Base-by-base conservation (phyloP, 2,888 invertebrate genomes). In the Netelia inedita region DNA sequence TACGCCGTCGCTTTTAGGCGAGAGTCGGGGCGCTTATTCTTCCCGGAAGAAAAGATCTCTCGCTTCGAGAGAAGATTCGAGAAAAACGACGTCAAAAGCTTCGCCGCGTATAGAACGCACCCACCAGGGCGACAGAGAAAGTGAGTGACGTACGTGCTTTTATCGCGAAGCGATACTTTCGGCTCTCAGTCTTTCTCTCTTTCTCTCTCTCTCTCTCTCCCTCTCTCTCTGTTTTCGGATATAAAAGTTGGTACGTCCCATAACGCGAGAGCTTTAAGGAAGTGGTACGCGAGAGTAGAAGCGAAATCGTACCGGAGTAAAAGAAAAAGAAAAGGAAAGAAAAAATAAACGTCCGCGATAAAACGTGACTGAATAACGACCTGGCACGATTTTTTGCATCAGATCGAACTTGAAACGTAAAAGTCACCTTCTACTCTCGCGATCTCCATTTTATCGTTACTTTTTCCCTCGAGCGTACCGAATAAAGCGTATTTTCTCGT, bases 121-220 rank as follows among this genome's bases (percentile, higher is more conserved):
- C 14, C 10, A 28, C 11, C 14, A 46, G 10, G 14, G 14, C 57
- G 19, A 57, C 57, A 6, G 46, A 46, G 46, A 14, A 14, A 46
- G 46, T 2, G 59, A 73, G 57, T 59, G 43, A 82, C 78, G 68
- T 71, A 68, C 71, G 73, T 55, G 53, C 61, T 76, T 79, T 75
- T 75, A 71, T 61, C 21, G 66, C 65, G 19, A 55, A 61, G 14
- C 73, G 71, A 83, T 76, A 65, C 41, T 43, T 46, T 53, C 11
- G 50, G 19, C 55, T 75, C 41, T 28, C 10, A 35, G 35, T 35
- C 35, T 35, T 35, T 35, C 35, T 35, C 35, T 35, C 35, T 35
- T 6, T 5, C 35, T 35, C 6, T 5, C 35, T 8, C 6, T 35
- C 35, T 8, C 35, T 35, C 1, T 28, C 28, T 35, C 28, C 6